Conservation (phyloP, 1,140 invertebrate genomes). For the Apis laboriosa region DNA sequence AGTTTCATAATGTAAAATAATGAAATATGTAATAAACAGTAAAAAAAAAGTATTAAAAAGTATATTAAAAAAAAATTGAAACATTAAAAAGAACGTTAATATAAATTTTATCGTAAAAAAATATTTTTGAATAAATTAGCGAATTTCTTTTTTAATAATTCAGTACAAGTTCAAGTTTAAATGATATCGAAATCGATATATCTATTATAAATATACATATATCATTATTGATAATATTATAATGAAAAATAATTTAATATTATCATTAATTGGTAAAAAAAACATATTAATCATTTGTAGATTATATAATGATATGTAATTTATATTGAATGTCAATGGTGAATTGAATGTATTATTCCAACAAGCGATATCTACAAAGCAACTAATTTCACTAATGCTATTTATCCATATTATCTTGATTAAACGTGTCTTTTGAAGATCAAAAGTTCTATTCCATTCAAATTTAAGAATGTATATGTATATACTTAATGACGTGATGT, state of each 20-base stretch:
- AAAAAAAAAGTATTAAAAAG: too few species aligned
- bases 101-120: neutral
- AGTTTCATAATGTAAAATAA: neutral
- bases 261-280: neutral
- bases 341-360: neutral
- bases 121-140: neutral
- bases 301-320: neutral
- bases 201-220: neutral
- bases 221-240: neutral
- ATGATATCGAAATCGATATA: neutral
- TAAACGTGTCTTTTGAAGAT: constrained; percentile 4
- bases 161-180: too few species aligned
- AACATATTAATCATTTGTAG: neutral
- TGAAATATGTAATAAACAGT: too few species aligned
- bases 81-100: neutral
- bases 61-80: neutral
- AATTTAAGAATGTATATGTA: neutral
- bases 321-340: neutral
- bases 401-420: constrained; percentile 7
- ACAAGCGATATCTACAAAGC: neutral
- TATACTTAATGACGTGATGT: too few species aligned
- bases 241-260: neutral
- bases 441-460: constrained; percentile 15
- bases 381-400: neutral
- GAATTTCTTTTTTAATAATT: too few species aligned